These are phyloP conservation scores for Gavialis gangeticus DNA, from an alignment of 2,113 vertebrate genomes.

Conservation along the genomic window DNA sequence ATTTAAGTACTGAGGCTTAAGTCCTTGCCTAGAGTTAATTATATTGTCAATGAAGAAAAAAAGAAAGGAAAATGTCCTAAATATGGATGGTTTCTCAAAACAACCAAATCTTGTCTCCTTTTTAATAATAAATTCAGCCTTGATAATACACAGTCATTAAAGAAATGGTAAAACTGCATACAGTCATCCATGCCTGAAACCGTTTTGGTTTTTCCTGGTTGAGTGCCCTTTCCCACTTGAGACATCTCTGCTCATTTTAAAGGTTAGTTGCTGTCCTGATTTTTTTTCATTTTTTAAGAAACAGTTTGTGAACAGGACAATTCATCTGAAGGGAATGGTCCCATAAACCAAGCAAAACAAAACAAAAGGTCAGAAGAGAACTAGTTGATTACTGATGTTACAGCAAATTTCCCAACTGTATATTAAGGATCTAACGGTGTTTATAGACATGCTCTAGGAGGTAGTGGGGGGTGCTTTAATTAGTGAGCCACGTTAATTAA, in stretches of 20 bases:
- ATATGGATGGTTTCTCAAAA: not conserved
- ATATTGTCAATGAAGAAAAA: not conserved
- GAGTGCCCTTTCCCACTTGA: not conserved
- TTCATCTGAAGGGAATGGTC: not conserved
- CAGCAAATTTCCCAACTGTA: not conserved
- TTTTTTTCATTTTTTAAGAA: not conserved
- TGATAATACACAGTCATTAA: not conserved
- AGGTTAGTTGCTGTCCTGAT: not conserved
- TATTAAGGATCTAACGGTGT: not conserved
- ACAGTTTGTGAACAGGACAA: not conserved
- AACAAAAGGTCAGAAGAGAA: not conserved
- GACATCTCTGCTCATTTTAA: not conserved
- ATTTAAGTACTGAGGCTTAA: not conserved
- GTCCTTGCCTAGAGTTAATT: not conserved
- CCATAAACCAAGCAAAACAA: not conserved
- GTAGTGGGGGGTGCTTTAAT: no score
- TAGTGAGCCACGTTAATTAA: no score
- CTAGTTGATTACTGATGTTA: rapidly evolving
- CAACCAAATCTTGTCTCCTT: not conserved
- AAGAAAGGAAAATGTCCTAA: not conserved
- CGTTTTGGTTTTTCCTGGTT: not conserved
- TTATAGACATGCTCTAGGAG: not conserved
- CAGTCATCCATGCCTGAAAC: not conserved
- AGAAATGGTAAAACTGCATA: not conserved
- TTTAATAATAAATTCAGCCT: not conserved